Base-by-base conservation (phyloP, 2,113 vertebrate genomes). In the Silurus asotus region DNA sequence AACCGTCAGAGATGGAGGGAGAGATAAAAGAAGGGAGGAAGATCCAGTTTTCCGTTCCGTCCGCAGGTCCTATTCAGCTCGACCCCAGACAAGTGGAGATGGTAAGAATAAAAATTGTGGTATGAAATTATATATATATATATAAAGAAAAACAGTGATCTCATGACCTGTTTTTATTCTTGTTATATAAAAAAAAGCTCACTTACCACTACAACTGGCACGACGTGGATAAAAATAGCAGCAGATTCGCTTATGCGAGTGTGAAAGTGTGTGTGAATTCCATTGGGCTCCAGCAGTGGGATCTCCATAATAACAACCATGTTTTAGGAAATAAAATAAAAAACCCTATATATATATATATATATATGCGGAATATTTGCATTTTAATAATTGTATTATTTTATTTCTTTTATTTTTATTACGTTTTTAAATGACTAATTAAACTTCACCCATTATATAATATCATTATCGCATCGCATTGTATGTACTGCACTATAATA, bases 1-100 rank as follows among this genome's bases (percentile, higher is more conserved):
- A 13, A 61, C 20, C 74, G 20, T n/a, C 19, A 23, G 84, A 49
- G 88, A 90, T 91, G 91, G 93, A 93, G 81, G 84, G 87, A 74
- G 93, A 83, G 17, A 91, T 92, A 75, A 90, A 90, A 80, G 93
- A 94, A 23, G 90, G 85, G 59, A 94, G 92, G 91, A 98, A 96
- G 93, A 97, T 97, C 92, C 96, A 98, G 93, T 97, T 97, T 91
- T 97, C 96, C 0, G 96, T 97, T 89, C 96, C 97, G 0, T 95
- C 96, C 0, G 53, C 91, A 13, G 93, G 95, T 69, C 95, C 96
- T 75, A 94, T 94, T 90, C 96, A 97, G 89, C 95, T 98, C 92
- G 97, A 97, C 91, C 96, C 97, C 69, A 93, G 95, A 83, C 96
- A 97, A 89, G 97, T 97, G 85, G 97, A 97, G 93, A 96, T 97